These are phyloP conservation scores for Psix sp. DNA, from an alignment of 1,140 invertebrate species.

Conservation along the genomic window DNA sequence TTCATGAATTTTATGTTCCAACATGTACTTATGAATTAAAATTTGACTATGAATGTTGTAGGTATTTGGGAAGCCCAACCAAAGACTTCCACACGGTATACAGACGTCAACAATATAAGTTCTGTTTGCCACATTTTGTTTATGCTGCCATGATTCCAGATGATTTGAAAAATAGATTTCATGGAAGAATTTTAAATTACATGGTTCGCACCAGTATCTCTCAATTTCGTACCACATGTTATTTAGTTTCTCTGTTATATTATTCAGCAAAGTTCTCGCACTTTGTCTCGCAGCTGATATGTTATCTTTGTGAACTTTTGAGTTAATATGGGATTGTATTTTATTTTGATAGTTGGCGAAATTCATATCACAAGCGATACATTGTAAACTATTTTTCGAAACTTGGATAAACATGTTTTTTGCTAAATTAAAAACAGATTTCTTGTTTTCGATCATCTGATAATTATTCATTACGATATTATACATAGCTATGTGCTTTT, in stretches of 20 bases:
- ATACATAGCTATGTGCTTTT: conserved; percentile 20
- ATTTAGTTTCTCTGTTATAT: conserved; percentile 15
- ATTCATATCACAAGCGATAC: conserved; percentile 13
- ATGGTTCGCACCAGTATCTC: conserved; percentile 46
- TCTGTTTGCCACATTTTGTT: conserved; percentile 7
- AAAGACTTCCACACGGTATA: conserved; percentile 48
- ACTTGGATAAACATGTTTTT: conserved; percentile 3
- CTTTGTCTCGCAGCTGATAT: neutral
- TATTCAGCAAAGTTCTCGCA: conserved; percentile 5
- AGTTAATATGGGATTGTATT: conserved; percentile 18
- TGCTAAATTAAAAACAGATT: conserved; percentile 4
- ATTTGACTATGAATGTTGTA: conserved; percentile 46
- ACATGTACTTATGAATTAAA: conserved; percentile 51
- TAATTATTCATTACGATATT: neutral
- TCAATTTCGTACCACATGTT: conserved; percentile 54
- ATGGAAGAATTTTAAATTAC: conserved; percentile 38
- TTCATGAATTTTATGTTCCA: conserved; percentile 34
- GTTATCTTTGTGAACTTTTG: conserved; percentile 5
- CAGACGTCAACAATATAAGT: conserved; percentile 34
- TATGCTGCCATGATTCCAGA: conserved; percentile 36
- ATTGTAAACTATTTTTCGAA: conserved; percentile 14
- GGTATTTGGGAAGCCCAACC: conserved; percentile 41
- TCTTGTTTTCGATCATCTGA: neutral
- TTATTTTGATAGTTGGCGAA: conserved; percentile 25
- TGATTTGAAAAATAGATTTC: conserved; percentile 43